Conservation (phyloP, 2,888 invertebrate genomes). For the Drosophila leonis region DNA sequence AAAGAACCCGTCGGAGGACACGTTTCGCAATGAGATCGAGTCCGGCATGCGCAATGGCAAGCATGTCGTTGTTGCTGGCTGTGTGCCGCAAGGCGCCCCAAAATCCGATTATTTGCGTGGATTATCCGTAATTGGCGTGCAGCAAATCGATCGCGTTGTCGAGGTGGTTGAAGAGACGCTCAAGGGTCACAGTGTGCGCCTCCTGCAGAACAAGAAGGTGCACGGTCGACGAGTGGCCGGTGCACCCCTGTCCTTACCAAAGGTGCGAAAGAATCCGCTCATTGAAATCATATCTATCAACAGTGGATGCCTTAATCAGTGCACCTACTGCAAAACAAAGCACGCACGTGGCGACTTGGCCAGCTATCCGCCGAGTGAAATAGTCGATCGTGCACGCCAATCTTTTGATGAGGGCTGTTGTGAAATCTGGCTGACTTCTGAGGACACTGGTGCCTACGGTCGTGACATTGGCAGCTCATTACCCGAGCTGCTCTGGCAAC, state of each 20-base stretch:
- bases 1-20: constrained; percentile 98
- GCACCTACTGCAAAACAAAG: constrained; percentile 99
- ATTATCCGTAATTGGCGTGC: constrained; percentile 98
- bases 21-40: constrained; percentile 95
- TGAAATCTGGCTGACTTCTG: constrained; percentile 99
- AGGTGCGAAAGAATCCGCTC: constrained; percentile 97
- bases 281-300: constrained; percentile 99
- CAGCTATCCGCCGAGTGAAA: constrained; percentile 95
- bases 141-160: constrained; percentile 98
- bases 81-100: constrained; percentile 97
- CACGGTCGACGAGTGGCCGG: constrained; percentile 94
- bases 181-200: constrained; percentile 93
- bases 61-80: constrained; percentile 97
- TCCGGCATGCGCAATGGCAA: constrained; percentile 91
- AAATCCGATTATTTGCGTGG: constrained; percentile 88
- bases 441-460: constrained; percentile 99
- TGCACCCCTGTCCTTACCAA: constrained; percentile 94
- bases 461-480: constrained; percentile 95
- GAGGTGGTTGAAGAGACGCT: constrained; percentile 99
- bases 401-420: constrained; percentile 96
- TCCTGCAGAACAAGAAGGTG: constrained; percentile 93
- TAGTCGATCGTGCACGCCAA: constrained; percentile 93
- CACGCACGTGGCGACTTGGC: constrained; percentile 98
- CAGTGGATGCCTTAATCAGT: constrained; percentile 98
- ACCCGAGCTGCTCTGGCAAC: constrained; percentile 93